These are phyloP conservation scores for Caradrina clavipalpis DNA, from an alignment of 2,888 invertebrate genomes.

Conservation along the genomic window DNA sequence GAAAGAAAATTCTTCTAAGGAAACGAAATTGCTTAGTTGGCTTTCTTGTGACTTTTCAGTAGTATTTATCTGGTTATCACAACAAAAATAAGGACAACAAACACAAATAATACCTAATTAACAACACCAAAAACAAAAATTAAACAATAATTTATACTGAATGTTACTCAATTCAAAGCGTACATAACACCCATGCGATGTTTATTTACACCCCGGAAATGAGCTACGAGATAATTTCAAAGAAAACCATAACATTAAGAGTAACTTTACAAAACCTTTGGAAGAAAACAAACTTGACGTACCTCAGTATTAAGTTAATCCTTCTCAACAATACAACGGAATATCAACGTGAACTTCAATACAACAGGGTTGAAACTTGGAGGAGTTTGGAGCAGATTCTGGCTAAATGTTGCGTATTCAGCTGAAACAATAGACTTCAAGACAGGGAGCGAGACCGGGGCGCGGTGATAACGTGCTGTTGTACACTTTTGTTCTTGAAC, in stretches of 20 bases:
- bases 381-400: constrained; percentile 26
- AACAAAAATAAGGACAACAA: no score
- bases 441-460: background rate
- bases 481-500: background rate
- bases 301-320: constrained; percentile 26
- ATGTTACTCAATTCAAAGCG: no score
- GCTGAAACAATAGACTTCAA: constrained; percentile 34
- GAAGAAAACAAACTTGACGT: background rate
- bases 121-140: no score
- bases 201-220: no score
- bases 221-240: background rate
- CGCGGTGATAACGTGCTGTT: constrained; percentile 13
- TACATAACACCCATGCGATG: no score
- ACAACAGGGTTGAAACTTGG: constrained; percentile 42
- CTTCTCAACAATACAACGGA: constrained; percentile 24
- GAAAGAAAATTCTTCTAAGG: no score
- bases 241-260: background rate
- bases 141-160: no score
- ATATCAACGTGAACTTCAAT: constrained; percentile 24
- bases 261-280: background rate
- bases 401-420: constrained; percentile 23
- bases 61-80: no score
- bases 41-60: no score
- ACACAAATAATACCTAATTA: no score
- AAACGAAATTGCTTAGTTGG: no score